phyloP scores from a whole-genome alignment of 1,140 invertebrate species.

The Doryteuthis pealeii region DNA sequence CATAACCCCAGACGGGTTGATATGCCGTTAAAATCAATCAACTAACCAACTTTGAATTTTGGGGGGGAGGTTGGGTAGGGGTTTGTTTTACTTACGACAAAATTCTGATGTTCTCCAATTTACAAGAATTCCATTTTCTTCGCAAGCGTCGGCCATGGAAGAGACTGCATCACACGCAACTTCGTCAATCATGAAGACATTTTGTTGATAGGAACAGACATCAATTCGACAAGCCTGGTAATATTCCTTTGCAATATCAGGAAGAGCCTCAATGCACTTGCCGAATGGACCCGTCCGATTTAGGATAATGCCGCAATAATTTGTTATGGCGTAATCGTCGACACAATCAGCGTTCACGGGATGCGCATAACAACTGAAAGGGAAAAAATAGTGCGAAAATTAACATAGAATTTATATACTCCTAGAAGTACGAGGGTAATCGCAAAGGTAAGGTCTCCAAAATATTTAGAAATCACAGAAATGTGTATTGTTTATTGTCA shows the following conservation, averaged over 20 bases:
- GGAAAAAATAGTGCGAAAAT: too few species aligned
- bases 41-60: too few species aligned
- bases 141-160: conserved; percentile 32
- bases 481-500: too few species aligned
- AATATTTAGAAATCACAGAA: too few species aligned
- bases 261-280: conserved; percentile 22
- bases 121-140: conserved; percentile 23
- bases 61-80: too few species aligned
- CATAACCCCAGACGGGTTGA: too few species aligned
- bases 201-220: conserved; percentile 22
- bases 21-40: too few species aligned
- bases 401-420: too few species aligned
- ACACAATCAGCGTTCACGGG: too few species aligned
- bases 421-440: too few species aligned
- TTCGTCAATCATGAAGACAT: neutral
- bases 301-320: conserved; percentile 25
- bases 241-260: conserved; percentile 19
- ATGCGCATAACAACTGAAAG: too few species aligned
- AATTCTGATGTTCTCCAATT: conserved; percentile 27
- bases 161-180: conserved; percentile 24
- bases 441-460: too few species aligned
- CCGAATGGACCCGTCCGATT: conserved; percentile 23
- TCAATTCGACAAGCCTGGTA: conserved; percentile 26
- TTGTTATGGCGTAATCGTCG: neutral
- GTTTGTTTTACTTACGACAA: conserved; percentile 33